Evolutionary conservation across 2,888 invertebrate genomes (phyloP), one percentile per base, ranked within the genome.

Genomic region (Eristalinus sepulchralis): DNA sequence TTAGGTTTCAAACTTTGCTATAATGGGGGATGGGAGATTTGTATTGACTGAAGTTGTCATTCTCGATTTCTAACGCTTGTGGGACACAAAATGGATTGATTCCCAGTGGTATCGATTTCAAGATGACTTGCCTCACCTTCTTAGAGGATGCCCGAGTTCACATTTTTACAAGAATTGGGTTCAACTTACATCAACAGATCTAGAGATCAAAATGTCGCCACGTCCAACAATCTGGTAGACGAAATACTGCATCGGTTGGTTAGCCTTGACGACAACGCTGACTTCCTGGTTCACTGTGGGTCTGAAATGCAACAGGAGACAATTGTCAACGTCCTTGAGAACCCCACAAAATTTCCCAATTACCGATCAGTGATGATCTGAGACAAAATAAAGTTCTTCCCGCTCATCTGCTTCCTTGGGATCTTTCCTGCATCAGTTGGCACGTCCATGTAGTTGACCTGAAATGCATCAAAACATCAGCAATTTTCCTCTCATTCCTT

Each of bases 171-270:
- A 4, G 6, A 0, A 17, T 11, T 57, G 10, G 11, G 9, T 22
- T 6, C 10, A 6, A 89, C 90, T 89, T 73, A 95, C 95, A 92
- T 95, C 95, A 13, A 97, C 93, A 8, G 97, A 96, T 88, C 96
- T 95, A 0, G 97, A 96, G 24, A 95, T 91, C 4, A 98, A 93
- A 36, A 98, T 96, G 90, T 98, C 97, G 0, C 98, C 98, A 70
- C 98, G 94, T 13, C 97, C 98, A 80, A 98, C 94, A 53, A 97
- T 94, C 89, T 95, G 94, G 90, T 97, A 98, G 89, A 95, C 96
- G 66, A 98, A 94, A 88, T 96, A 94, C 89, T 95, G 95, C 94
- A 98, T 94, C 0, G 96, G 95, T 89, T 95, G 95, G 0, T 97
- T 97, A 2, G 97, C 95, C 80, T 96, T 95, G 1, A 98, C 95